phyloP scores from a whole-genome alignment of 23 tunicate species.

The Ciona savignyi region DNA sequence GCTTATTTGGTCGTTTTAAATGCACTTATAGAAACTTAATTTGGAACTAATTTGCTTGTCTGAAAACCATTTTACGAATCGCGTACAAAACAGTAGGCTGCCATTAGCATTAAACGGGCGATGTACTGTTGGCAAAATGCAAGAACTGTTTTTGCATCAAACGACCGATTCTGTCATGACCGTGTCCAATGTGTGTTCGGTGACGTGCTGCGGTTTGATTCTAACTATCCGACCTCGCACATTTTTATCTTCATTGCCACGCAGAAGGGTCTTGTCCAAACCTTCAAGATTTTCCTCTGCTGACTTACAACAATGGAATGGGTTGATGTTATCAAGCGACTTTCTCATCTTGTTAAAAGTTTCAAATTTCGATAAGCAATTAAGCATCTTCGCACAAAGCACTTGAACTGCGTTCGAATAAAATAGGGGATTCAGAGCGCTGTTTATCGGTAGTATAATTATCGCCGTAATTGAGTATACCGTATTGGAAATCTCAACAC shows the following conservation, averaged over 20 bases:
- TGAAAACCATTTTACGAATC: no score
- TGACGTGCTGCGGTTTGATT: background rate
- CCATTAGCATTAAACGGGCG: no score
- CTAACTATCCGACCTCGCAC: background rate
- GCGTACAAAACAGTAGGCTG: no score
- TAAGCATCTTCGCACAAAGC: conserved; percentile 1
- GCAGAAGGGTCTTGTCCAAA: background rate
- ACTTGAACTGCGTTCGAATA: conserved; percentile 33
- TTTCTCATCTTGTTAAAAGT: no score
- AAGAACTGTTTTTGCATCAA: no score
- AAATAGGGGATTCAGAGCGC: conserved; percentile 36
- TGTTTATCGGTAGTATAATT: conserved; percentile 39
- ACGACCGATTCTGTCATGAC: background rate
- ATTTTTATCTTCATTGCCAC: background rate
- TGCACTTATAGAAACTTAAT: no score
- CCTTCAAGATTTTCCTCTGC: background rate
- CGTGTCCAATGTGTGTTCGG: background rate
- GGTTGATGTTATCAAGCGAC: no score
- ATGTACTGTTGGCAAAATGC: no score
- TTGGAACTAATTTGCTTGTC: no score
- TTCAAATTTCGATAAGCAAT: no score
- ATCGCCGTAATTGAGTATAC: conserved; percentile 40
- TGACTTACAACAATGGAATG: background rate
- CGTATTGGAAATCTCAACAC: conserved; percentile 20
- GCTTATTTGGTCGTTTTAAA: no score